A percentile compares a stretch with the other conserved stretches of the same genome.
Conservation (phyloP, 2,888 invertebrate genomes). For the Drosophila anomelani region DNA sequence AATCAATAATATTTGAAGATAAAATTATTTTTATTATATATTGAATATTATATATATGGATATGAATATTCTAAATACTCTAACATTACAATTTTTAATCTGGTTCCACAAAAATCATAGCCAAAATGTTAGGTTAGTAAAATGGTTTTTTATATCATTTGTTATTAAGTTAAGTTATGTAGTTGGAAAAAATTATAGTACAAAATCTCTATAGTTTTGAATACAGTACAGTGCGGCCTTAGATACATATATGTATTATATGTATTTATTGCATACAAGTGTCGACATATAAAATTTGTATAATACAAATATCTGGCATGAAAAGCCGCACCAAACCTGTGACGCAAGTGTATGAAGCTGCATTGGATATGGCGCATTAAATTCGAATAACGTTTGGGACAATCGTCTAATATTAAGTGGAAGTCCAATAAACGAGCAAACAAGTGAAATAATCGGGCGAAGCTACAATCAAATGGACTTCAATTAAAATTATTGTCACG, state of each 20-base stretch:
- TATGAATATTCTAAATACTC: too few relatives aligned
- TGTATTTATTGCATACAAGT: background rate
- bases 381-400: conserved; percentile 56
- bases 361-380: conserved; percentile 77
- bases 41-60: too few relatives aligned
- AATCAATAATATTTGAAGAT: too few relatives aligned
- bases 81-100: too few relatives aligned
- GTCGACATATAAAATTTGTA: background rate
- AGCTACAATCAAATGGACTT: conserved; percentile 49
- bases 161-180: background rate
- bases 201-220: background rate
- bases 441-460: conserved; percentile 45
- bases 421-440: conserved; percentile 24
- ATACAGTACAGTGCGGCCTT: background rate
- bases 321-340: conserved; percentile 43
- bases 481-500: conserved; percentile 75
- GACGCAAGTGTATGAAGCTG: conserved; percentile 64
- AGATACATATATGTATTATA: background rate
- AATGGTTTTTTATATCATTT: background rate
- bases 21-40: too few relatives aligned
- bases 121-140: background rate
- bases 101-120: background rate
- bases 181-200: background rate
- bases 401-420: conserved; percentile 49
- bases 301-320: background rate